phyloP scores from a whole-genome alignment of 2,888 invertebrate genomes.

The Caenorhabditis sp. region DNA sequence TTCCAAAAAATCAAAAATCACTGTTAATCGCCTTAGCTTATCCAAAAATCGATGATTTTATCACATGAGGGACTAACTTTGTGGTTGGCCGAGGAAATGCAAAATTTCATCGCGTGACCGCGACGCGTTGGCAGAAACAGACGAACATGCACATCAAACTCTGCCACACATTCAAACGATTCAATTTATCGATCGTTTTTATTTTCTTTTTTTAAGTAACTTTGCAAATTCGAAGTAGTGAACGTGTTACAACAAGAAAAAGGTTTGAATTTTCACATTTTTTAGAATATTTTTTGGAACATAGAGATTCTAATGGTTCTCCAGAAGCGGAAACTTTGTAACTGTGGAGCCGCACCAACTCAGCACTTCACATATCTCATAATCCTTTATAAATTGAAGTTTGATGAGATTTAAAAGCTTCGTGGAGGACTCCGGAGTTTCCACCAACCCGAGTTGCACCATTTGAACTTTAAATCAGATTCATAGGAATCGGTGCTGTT shows the following conservation, averaged over 20 bases:
- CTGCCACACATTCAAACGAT: background rate
- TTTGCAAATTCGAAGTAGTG: background rate
- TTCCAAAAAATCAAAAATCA: background rate
- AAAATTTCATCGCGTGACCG: conserved; percentile 18
- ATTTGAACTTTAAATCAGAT: too few species aligned
- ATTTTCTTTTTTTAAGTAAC: background rate
- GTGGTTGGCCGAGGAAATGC: background rate
- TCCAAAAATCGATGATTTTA: background rate
- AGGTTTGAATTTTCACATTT: too few species aligned
- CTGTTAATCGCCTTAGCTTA: background rate
- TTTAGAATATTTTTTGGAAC: too few species aligned
- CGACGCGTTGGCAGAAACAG: conserved; percentile 11
- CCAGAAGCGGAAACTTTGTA: too few species aligned
- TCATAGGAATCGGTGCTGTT: too few species aligned
- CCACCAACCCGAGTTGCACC: too few species aligned
- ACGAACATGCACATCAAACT: background rate
- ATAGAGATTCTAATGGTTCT: too few species aligned
- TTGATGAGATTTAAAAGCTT: too few species aligned
- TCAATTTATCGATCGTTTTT: conserved; percentile 1
- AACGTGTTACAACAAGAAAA: background rate
- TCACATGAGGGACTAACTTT: background rate
- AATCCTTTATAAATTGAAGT: too few species aligned
- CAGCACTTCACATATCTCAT: too few species aligned
- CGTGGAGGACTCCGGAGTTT: too few species aligned
- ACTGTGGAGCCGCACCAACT: too few species aligned